Evolutionary conservation across 2,113 vertebrate genomes (phyloP).

Genomic region (Alethe castanea): DNA sequence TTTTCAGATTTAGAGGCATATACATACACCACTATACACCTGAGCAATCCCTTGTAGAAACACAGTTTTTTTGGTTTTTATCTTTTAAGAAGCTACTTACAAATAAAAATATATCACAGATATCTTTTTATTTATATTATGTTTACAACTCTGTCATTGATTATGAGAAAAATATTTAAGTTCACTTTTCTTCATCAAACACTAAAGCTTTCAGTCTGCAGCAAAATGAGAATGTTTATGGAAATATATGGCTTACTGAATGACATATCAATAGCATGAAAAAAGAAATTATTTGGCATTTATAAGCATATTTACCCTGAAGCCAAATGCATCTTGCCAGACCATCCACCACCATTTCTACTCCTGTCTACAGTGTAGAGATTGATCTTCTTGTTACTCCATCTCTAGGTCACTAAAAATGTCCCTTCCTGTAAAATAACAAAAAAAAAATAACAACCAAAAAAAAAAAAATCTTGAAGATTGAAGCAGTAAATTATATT

Average conservation of each 20-base stretch:
- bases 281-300: conserved; percentile 39
- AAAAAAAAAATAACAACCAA: neutral
- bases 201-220: neutral
- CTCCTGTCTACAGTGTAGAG: neutral
- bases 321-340: conserved; percentile 26
- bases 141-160: neutral
- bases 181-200: neutral
- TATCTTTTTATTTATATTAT: neutral
- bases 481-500: neutral
- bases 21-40: neutral
- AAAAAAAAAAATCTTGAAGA: neutral
- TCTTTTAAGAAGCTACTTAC: neutral
- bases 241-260: neutral
- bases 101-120: neutral
- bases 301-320: neutral
- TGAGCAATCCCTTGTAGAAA: neutral
- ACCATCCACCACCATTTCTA: conserved; percentile 28
- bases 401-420: neutral
- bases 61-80: fast-evolving
- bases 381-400: neutral
- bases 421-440: neutral
- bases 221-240: neutral
- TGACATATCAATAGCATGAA: neutral
- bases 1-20: neutral
- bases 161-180: neutral